Percentiles rank a stretch among this genome's conserved stretches.
Evolutionary conservation across 2,797 vertebrate species (phyloP).

Genomic region (Decapterus maruadsi): DNA sequence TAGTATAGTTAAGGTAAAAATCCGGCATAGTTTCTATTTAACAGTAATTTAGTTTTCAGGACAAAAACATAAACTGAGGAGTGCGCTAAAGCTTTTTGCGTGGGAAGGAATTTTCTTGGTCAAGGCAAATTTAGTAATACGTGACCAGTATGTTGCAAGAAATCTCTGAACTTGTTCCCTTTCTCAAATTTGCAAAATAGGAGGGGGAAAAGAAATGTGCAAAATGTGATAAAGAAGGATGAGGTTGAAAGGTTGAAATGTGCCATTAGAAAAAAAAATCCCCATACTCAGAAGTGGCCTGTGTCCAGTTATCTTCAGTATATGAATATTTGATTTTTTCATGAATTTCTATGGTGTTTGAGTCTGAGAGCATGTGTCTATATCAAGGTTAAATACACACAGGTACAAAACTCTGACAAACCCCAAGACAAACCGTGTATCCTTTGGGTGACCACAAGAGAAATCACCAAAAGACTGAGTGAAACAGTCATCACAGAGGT

Average conservation of each 20-base stretch:
- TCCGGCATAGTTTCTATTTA: too few species aligned
- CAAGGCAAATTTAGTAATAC: background rate
- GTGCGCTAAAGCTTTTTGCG: too few species aligned
- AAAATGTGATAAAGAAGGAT: background rate
- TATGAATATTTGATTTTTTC: conserved; percentile 62
- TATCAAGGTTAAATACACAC: conserved; percentile 55
- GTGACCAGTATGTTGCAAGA: background rate
- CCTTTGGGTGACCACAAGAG: background rate
- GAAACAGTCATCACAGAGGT: background rate
- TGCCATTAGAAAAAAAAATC: background rate
- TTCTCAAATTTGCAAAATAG: background rate
- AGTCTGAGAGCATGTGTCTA: conserved; percentile 4
- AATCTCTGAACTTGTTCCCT: background rate
- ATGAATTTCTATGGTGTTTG: conserved; percentile 58
- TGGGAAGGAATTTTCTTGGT: background rate
- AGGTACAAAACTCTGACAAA: background rate
- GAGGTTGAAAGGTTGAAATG: background rate
- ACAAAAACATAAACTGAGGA: too few species aligned
- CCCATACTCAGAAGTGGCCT: background rate
- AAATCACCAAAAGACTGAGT: background rate
- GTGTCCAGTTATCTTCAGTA: conserved; percentile 35
- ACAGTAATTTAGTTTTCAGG: too few species aligned
- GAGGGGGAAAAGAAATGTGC: background rate
- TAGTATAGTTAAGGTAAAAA: too few species aligned
- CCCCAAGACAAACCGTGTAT: background rate